Evolutionary conservation across 1,140 invertebrate species (phyloP), one percentile per base, ranked within the genome.

Genomic region (Aphis craccivora): DNA sequence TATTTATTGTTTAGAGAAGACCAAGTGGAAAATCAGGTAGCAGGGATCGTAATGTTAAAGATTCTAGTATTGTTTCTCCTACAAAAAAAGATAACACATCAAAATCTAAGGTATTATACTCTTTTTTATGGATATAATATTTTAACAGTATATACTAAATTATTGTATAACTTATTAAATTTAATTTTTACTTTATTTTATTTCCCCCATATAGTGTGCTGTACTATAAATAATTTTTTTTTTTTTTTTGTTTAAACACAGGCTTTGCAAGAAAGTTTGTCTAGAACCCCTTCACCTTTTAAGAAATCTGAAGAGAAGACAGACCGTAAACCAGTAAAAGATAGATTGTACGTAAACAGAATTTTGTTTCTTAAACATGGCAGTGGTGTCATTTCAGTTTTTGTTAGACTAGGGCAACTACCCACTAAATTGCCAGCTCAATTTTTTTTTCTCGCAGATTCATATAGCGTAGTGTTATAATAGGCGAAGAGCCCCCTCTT

Each of bases 281-380:
- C 95, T 40, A 94, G 94, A 91, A 95, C 94, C 22, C 95, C 94
- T 83, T 95, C 95, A 53, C 95, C 95, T 14, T 95, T 95, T 83
- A 94, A 94, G 67, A 95, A 95, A 93, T 83, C 43, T 35, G 93
- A 94, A 25, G 94, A 95, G 1, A 94, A 94, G 76, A 3, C n/a
- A 35, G 94, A 94, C 35, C 91, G 83, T 37, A 93, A 94, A 93
- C 89, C 90, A 25, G 53, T 76, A n/a, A 90, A 94, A 55, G 91
- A 93, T 51, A 86, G 76, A 92, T 43, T 92, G 91, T 93, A 40
- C 18, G 48, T 93, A 25, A 45, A 89, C 8, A 55, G 2, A 89
- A 25, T 22, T 88, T 8, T 51, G 35, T 60, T 55, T 43, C 51
- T 53, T 22, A 53, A 53, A 53, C 51, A 53, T n/a, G n/a, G n/a